Percentiles rank a stretch among this genome's conserved stretches.
Conservation (phyloP, 1,140 invertebrate genomes). For the Myzus persicae region DNA sequence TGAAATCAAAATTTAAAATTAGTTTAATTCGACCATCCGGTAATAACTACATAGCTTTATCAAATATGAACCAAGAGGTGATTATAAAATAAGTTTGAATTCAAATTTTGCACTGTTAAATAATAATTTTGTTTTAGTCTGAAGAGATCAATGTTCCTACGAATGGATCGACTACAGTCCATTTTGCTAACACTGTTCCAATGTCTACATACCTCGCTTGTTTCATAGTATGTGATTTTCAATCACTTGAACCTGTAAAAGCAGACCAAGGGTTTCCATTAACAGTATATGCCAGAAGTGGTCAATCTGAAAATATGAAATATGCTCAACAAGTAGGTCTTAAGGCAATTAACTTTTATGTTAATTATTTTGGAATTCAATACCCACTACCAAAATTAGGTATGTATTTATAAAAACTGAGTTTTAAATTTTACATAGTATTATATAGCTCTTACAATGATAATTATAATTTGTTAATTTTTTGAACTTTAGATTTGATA, state of each 20-base stretch:
- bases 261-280: conserved; percentile 70
- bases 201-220: conserved; percentile 94
- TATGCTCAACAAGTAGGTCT: conserved; percentile 83
- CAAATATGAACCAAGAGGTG: conserved; percentile 76
- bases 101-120: neutral
- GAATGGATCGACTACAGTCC: conserved; percentile 67
- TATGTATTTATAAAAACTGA: conserved; percentile 64
- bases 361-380: conserved; percentile 82
- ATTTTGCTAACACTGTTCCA: conserved; percentile 81
- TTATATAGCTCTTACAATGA: neutral
- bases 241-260: conserved; percentile 69
- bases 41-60: conserved; percentile 75
- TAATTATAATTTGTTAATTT: neutral
- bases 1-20: conserved; percentile 88
- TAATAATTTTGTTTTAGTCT: conserved; percentile 63
- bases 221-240: conserved; percentile 91
- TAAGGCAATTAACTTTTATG: conserved; percentile 84
- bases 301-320: conserved; percentile 77
- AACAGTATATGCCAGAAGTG: conserved; percentile 77
- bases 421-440: neutral
- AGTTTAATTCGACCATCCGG: conserved; percentile 75
- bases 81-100: conserved; percentile 16
- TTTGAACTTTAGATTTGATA: conserved; percentile 78
- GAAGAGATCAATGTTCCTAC: conserved; percentile 64
- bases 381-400: conserved; percentile 90